Conservation (phyloP, 2,888 invertebrate species). For the Apotomis betuletana region DNA sequence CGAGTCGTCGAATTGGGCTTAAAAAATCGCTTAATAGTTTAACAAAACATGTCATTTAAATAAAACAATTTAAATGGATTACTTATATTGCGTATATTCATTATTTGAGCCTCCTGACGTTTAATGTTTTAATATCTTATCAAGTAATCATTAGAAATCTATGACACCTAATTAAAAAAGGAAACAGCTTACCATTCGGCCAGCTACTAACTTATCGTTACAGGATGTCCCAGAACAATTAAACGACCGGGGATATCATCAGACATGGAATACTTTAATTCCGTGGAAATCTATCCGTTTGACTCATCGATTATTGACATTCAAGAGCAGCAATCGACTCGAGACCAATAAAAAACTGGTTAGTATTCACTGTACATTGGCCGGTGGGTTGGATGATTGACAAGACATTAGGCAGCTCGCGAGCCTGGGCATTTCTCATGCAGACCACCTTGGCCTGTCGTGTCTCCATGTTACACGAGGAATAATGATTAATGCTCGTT, state of each 20-base stretch:
- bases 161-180: not conserved
- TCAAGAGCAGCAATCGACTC: slow-evolving; percentile 50
- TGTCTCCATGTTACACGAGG: slow-evolving; percentile 59
- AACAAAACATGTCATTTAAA: too few species aligned
- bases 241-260: slow-evolving; percentile 20
- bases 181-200: not conserved
- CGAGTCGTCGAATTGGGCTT: too few species aligned
- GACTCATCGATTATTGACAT: slow-evolving; percentile 71
- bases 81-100: too few species aligned
- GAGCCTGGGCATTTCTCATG: slow-evolving; percentile 63
- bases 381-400: slow-evolving; percentile 72
- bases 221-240: slow-evolving; percentile 37
- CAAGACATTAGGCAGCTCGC: slow-evolving; percentile 74
- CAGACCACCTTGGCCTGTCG: slow-evolving; percentile 62
- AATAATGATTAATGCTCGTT: slow-evolving; percentile 59
- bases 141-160: not conserved
- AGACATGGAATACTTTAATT: slow-evolving; percentile 34
- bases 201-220: not conserved
- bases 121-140: too few species aligned
- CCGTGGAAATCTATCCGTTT: slow-evolving; percentile 44
- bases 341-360: slow-evolving; percentile 63
- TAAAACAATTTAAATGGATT: too few species aligned
- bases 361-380: slow-evolving; percentile 61
- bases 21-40: too few species aligned
- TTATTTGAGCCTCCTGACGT: not conserved